Conservation (phyloP, 2,888 invertebrate species). For the Galeopsomyia nigrocyanea region DNA sequence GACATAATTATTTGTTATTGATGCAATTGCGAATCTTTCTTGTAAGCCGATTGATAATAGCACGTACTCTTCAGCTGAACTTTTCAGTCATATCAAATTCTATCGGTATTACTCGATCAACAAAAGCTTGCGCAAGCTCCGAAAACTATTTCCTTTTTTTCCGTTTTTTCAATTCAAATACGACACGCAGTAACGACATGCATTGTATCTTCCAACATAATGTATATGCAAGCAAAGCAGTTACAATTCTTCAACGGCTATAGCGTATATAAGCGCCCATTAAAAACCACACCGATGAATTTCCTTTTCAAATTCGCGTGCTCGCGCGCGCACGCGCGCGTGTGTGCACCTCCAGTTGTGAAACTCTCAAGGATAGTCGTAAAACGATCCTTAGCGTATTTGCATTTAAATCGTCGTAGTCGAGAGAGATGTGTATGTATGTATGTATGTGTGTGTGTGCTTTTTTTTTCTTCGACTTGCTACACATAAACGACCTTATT, state of each 20-base stretch:
- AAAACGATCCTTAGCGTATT: conserved; percentile 29
- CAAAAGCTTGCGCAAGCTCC: neutral
- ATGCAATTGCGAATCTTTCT: conserved; percentile 11
- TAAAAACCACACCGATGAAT: conserved; percentile 11
- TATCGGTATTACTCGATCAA: neutral
- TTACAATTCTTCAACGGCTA: too few relatives aligned
- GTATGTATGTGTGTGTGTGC: too few relatives aligned
- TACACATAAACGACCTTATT: conserved; percentile 24
- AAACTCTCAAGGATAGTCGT: conserved; percentile 23
- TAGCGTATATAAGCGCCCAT: neutral
- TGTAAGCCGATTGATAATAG: conserved; percentile 46
- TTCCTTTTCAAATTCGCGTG: conserved; percentile 17
- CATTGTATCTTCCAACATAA: too few relatives aligned
- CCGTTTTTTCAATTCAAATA: too few relatives aligned
- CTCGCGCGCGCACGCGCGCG: too few relatives aligned
- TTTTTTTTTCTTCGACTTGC: conserved; percentile 1
- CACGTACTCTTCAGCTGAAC: conserved; percentile 13
- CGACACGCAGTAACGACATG: too few relatives aligned
- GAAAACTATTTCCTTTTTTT: neutral
- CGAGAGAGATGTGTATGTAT: neutral
- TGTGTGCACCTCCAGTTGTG: conserved; percentile 11
- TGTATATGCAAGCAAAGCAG: too few relatives aligned
- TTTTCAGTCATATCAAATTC: neutral
- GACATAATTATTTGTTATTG: conserved; percentile 61
- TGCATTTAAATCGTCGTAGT: conserved; percentile 34